A percentile compares a stretch with the other conserved stretches of the same genome.
Conservation (phyloP, 1,140 invertebrate species). For the Leptopilina clavipes region DNA sequence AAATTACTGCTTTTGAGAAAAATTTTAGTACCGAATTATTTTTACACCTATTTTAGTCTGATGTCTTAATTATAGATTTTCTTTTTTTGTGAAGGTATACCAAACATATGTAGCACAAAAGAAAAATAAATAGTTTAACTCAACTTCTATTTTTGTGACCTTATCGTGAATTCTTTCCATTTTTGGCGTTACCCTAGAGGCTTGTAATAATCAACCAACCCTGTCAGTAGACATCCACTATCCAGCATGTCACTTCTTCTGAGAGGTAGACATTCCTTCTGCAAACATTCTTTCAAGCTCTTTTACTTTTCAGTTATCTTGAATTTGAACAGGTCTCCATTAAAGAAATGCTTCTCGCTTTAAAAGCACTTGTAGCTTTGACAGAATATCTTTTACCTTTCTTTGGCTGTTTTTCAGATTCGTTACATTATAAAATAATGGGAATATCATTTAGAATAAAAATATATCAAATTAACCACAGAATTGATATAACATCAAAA, state of each 20-base stretch:
- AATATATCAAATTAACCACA: no score
- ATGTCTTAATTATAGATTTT: no score
- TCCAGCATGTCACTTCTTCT: conserved; percentile 7
- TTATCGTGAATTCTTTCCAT: not conserved
- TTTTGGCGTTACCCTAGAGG: conserved; percentile 5
- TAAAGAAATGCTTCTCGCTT: conserved; percentile 19
- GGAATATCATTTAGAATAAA: no score
- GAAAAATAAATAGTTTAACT: not conserved
- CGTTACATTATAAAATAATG: no score
- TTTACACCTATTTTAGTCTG: no score
- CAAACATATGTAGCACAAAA: not conserved
- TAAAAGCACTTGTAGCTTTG: not conserved
- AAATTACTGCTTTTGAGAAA: no score
- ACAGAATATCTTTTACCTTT: not conserved
- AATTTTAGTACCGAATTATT: no score
- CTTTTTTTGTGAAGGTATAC: no score
- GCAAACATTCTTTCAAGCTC: conserved; percentile 17
- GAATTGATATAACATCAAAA: no score
- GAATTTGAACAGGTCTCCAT: conserved; percentile 4
- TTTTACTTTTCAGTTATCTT: conserved; percentile 11
- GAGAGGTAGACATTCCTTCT: not conserved
- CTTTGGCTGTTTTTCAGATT: not conserved
- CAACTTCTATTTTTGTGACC: not conserved
- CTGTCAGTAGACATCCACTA: conserved; percentile 21
- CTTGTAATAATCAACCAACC: conserved; percentile 22